These are phyloP conservation scores for Podarcis muralis DNA, from an alignment of 2,113 vertebrate genomes.

Conservation along the genomic window DNA sequence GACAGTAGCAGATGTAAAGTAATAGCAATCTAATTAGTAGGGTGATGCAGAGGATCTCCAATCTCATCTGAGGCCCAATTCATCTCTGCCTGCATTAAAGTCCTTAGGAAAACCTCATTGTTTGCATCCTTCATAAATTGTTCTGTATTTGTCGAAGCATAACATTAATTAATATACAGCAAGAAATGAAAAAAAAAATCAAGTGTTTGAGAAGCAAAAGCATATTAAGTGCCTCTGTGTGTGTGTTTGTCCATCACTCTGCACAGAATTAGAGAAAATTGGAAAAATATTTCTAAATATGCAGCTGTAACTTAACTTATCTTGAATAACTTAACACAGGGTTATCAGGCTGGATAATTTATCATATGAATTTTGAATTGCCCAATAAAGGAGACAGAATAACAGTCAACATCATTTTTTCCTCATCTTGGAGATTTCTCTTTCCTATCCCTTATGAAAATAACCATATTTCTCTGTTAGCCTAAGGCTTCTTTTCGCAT, in stretches of 20 bases:
- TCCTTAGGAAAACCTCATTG: not conserved
- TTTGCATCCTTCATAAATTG: not conserved
- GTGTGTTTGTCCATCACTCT: not conserved
- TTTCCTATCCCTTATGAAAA: slow-evolving; percentile 20
- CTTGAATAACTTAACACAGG: slow-evolving; percentile 1
- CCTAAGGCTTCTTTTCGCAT: not conserved
- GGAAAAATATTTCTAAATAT: not conserved
- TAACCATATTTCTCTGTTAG: not conserved
- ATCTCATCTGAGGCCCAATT: too few relatives aligned
- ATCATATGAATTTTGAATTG: slow-evolving; percentile 2
- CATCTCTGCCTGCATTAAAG: not conserved
- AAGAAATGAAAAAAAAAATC: not conserved
- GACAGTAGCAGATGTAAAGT: too few relatives aligned
- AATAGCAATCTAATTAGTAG: too few relatives aligned
- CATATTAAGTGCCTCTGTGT: not conserved
- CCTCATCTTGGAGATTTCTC: not conserved
- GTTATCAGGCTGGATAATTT: not conserved
- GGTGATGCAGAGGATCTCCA: too few relatives aligned
- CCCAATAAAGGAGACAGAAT: not conserved
- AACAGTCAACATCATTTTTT: not conserved
- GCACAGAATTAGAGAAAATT: not conserved
- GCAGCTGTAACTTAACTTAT: not conserved
- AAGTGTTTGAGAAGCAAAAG: not conserved
- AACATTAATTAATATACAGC: not conserved
- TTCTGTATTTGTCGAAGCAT: not conserved